Base-by-base conservation (phyloP, 2,888 invertebrate genomes). In the Pollenia amentaria region DNA sequence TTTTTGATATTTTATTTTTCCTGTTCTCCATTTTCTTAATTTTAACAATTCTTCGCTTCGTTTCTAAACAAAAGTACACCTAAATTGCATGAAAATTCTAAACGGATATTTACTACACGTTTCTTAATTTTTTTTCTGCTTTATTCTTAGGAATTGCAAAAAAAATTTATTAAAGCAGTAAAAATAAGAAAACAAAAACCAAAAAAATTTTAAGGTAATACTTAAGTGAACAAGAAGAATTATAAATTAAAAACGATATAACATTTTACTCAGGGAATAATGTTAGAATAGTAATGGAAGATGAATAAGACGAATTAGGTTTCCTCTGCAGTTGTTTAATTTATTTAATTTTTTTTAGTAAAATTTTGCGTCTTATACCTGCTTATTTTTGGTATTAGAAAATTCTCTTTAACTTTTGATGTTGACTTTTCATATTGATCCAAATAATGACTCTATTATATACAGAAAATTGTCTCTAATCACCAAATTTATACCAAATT, bases 51-150 rank as follows among this genome's bases (percentile, higher is more conserved):
- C 16, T 73, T 75, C 11, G 16, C 10, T 57, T 78, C 29, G 18
- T 78, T 64, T 72, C 40, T 12, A 44, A 53, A 44, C 21, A 21
- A 67, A 69, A 48, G 21, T 69, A 44, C 81, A 62, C 14, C 69
- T 55, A 42, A 79, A 72, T 46, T 78, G 44, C 64, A 64, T 53
- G 44, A 70, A 72, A 80, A 62, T 72, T 64, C 44, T 8, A 44
- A 62, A 46, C 64, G 72, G 62, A 57, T 67, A 40, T 73, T 67
- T 67, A 42, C 48, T 57, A n/a, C 29, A 53, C 60, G 60, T 64
- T 64, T 60, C 12, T 2, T 6, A 29, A 29, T 29, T 29, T 29
- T 29, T 29, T 12, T 42, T 42, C 11, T 16, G 3, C 1, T n/a
- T 73, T 46, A 1, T 70, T 55, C n/a, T 64, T 53, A 29, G 2